phyloP scores from a whole-genome alignment of 2,113 vertebrate genomes.

The Burhinus bistriatus region DNA sequence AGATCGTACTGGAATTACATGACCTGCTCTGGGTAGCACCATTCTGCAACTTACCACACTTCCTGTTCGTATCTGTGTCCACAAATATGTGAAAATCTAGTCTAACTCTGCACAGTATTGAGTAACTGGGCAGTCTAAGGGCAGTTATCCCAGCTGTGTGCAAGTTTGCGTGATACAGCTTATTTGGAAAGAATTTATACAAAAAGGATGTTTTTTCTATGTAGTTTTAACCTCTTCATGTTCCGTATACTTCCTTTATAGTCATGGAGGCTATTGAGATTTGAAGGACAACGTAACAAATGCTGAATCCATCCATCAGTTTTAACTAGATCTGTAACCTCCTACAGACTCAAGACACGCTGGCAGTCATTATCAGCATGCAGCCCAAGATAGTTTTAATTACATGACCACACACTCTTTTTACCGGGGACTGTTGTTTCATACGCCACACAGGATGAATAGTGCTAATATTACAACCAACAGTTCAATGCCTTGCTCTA shows the following conservation, averaged over 20 bases:
- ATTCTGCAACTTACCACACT: not conserved
- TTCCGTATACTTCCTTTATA: not conserved
- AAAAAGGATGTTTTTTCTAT: not conserved
- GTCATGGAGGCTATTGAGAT: not conserved
- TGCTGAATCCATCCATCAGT: not conserved
- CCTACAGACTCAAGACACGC: not conserved
- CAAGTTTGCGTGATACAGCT: not conserved
- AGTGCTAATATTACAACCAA: not conserved
- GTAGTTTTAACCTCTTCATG: not conserved
- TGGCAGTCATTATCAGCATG: not conserved
- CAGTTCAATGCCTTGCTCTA: not conserved
- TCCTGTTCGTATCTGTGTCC: not conserved
- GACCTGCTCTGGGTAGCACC: not conserved
- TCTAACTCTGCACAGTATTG: too few relatives aligned
- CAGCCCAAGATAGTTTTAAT: not conserved
- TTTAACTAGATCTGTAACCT: not conserved
- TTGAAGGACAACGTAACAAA: not conserved
- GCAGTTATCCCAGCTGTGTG: not conserved
- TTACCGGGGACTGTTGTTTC: not conserved
- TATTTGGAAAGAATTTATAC: not conserved
- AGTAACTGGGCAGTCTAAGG: not conserved
- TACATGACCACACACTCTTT: not conserved
- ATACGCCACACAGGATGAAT: fast-evolving
- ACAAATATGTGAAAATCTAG: not conserved
- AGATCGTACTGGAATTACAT: fast-evolving